Evolutionary conservation across 2,888 invertebrate genomes (phyloP), one percentile per base, ranked within the genome.

Genomic region (Dascillus cervinus): DNA sequence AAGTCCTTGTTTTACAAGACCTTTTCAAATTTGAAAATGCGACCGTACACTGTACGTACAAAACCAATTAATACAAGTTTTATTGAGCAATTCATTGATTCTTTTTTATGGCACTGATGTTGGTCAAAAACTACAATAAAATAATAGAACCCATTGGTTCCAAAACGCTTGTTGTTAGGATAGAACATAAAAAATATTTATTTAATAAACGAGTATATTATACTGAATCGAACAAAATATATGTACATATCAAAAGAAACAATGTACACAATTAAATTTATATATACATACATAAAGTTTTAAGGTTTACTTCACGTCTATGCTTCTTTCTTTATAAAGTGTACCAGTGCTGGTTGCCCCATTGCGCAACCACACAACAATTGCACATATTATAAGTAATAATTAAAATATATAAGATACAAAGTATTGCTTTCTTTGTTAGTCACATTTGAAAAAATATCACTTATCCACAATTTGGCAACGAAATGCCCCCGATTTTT

Each of bases 341-440:
- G 52, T 53, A 52, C 54, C 47, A 54, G 58, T 60, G 57, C 55
- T 43, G 52, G 50, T 53, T 44, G 56, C 49, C 25, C 26, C 34
- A 37, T n/a, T n/a, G n/a, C n/a, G 34, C 51, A 54, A 51, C 55
- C 56, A 55, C 55, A 58, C 59, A 60, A 62, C 60, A 62, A 61
- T 62, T 62, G 62, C 61, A 62, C 60, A 56, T 55, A 55, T 50
- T 46, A 49, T 49, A 42, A 54, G 52, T 53, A 67, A 65, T 58
- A 55, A 66, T 60, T 72, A 71, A 71, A 71, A 73, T 71, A 67
- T 60, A 61, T 58, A 72, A 73, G 74, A 75, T 78, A 79, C 72
- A 75, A 73, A 72, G 77, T 79, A 79, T 79, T 80, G 79, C 79
- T 80, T 78, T 71, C 76, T 77, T 77, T 70, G 70, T 73, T 77